A percentile compares a stretch with the other conserved stretches of the same genome.
These are phyloP conservation scores for Zelostemma sp. DNA, from an alignment of 1,140 invertebrate genomes.

Conservation along the genomic window DNA sequence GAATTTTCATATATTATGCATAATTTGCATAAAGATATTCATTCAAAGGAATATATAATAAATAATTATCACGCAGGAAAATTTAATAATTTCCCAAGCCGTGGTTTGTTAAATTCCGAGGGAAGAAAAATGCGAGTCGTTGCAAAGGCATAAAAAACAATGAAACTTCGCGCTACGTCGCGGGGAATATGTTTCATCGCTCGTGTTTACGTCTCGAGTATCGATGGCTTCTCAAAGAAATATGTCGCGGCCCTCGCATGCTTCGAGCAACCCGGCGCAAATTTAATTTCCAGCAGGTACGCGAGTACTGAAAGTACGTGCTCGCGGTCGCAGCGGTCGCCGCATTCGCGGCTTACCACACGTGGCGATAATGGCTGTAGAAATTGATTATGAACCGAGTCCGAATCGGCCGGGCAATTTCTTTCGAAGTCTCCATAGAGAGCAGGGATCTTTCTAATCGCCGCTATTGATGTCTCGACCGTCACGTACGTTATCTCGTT, in stretches of 20 bases:
- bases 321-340: constrained; percentile 27
- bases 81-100: too few relatives aligned
- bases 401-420: constrained; percentile 37
- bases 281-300: constrained; percentile 42
- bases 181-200: constrained; percentile 20
- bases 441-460: constrained; percentile 29
- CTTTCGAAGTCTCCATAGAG: constrained; percentile 29
- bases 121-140: too few relatives aligned
- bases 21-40: too few relatives aligned
- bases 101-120: too few relatives aligned
- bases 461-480: constrained; percentile 36
- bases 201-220: not conserved
- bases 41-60: too few relatives aligned
- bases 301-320: constrained; percentile 5
- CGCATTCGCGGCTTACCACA: constrained; percentile 45
- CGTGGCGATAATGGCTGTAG: constrained; percentile 39
- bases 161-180: not conserved
- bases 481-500: constrained; percentile 29
- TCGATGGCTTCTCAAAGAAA: constrained; percentile 32
- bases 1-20: too few relatives aligned
- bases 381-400: constrained; percentile 48
- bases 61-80: too few relatives aligned
- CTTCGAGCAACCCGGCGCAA: constrained; percentile 18
- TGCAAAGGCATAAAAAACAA: too few relatives aligned
- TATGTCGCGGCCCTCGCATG: constrained; percentile 5